Conservation (phyloP, 2,113 vertebrate species). For the Azemiops feae region DNA sequence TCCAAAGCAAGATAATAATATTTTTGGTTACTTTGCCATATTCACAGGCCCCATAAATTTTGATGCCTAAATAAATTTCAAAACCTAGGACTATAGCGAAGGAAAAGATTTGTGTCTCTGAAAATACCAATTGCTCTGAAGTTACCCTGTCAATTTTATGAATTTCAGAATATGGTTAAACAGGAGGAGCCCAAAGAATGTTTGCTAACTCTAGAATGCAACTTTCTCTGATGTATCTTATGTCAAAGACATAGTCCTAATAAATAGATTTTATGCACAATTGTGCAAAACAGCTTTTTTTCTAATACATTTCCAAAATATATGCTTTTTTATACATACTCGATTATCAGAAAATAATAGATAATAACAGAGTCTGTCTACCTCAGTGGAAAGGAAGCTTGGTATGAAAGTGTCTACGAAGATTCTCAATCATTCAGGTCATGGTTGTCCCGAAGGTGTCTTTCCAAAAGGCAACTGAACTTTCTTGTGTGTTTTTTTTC, state of each 20-base stretch:
- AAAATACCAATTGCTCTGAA: background rate
- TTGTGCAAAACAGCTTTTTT: background rate
- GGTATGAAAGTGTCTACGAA: background rate
- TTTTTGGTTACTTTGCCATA: background rate
- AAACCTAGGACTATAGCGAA: background rate
- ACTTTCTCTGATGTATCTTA: background rate
- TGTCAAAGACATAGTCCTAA: background rate
- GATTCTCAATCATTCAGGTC: too few relatives aligned
- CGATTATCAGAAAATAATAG: background rate
- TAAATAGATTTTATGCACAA: background rate
- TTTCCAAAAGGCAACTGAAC: too few relatives aligned
- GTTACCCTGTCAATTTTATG: background rate
- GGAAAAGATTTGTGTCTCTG: background rate
- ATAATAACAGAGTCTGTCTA: background rate
- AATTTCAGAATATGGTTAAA: background rate
- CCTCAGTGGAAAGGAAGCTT: background rate
- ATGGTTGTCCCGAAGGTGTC: too few relatives aligned
- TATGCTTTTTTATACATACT: background rate
- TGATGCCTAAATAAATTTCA: background rate
- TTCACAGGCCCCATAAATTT: background rate
- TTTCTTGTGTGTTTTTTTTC: too few relatives aligned
- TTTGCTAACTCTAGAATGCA: background rate
- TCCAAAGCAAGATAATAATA: background rate
- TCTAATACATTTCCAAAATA: background rate
- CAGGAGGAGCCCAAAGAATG: background rate